A percentile compares a stretch with the other conserved stretches of the same genome.
phyloP scores from a whole-genome alignment of 2,888 invertebrate genomes.

The Agelastica alni region DNA sequence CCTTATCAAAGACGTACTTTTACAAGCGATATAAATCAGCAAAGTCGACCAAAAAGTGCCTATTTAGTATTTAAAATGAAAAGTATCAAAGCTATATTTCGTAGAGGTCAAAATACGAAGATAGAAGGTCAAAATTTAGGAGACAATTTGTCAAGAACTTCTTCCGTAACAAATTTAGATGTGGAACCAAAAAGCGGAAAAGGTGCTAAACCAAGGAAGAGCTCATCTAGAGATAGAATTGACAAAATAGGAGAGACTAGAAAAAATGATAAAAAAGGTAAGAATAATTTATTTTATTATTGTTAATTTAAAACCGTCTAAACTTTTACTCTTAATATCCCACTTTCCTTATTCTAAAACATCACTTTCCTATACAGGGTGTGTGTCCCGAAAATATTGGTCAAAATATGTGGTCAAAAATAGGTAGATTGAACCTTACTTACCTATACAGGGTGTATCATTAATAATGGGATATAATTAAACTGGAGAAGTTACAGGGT shows the following conservation, averaged over 20 bases:
- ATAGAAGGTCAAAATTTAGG: slow-evolving; percentile 48
- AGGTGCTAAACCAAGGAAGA: slow-evolving; percentile 58
- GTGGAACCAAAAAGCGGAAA: slow-evolving; percentile 62
- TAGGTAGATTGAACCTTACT: too few species aligned
- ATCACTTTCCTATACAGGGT: too few species aligned
- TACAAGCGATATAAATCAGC: not conserved
- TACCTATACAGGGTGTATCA: too few species aligned
- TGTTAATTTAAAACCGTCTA: too few species aligned
- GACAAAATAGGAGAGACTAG: slow-evolving; percentile 48
- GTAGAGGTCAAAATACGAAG: slow-evolving; percentile 75
- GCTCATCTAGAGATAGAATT: slow-evolving; percentile 50
- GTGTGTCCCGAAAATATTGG: too few species aligned
- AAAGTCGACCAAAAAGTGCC: slow-evolving; percentile 25
- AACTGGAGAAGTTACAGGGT: too few species aligned
- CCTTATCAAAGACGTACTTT: slow-evolving; percentile 1
- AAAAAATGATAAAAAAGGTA: slow-evolving; percentile 50
- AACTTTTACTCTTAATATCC: too few species aligned
- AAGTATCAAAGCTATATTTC: slow-evolving; percentile 90
- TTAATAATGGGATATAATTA: too few species aligned
- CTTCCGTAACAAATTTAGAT: slow-evolving; percentile 69
- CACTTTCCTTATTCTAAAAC: too few species aligned
- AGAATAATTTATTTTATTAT: too few species aligned
- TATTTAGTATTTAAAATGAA: slow-evolving; percentile 65
- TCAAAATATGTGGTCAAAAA: too few species aligned
- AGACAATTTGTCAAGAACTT: slow-evolving; percentile 62